phyloP scores from a whole-genome alignment of 2,888 invertebrate species.

The Tiliacea aurago region DNA sequence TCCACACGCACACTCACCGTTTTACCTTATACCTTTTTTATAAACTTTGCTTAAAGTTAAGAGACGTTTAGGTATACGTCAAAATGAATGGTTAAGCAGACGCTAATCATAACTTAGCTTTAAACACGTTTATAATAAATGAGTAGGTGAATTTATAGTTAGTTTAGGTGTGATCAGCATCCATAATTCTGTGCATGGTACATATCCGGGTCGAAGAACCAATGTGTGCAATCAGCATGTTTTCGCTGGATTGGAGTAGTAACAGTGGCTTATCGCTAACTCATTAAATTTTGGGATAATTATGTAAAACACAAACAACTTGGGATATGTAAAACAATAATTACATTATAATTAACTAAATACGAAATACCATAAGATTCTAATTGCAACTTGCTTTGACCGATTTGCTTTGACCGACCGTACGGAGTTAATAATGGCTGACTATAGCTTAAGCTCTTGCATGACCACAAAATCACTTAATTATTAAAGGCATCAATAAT shows the following conservation, averaged over 20 bases:
- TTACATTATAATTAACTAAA: too few relatives aligned
- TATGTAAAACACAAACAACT: too few relatives aligned
- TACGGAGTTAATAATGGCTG: background rate
- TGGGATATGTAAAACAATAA: background rate
- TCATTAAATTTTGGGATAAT: too few relatives aligned
- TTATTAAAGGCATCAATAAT: slow-evolving; percentile 35
- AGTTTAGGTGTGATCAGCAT: background rate
- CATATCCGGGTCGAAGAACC: slow-evolving; percentile 2
- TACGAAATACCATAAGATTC: background rate
- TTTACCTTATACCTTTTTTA: background rate
- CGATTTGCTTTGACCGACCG: background rate
- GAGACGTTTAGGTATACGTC: too few relatives aligned
- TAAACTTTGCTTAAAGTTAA: background rate
- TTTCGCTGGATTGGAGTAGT: background rate
- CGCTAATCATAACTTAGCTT: background rate
- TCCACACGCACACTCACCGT: background rate
- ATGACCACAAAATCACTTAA: slow-evolving; percentile 15
- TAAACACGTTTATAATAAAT: background rate
- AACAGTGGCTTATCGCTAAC: background rate
- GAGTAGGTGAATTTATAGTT: too few relatives aligned
- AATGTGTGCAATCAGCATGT: background rate
- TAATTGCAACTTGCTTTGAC: background rate
- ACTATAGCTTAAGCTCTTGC: background rate
- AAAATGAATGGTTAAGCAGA: background rate
- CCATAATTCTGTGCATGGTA: background rate